Conservation (phyloP, 2,113 vertebrate species). For the Ancistrus triradiatus region DNA sequence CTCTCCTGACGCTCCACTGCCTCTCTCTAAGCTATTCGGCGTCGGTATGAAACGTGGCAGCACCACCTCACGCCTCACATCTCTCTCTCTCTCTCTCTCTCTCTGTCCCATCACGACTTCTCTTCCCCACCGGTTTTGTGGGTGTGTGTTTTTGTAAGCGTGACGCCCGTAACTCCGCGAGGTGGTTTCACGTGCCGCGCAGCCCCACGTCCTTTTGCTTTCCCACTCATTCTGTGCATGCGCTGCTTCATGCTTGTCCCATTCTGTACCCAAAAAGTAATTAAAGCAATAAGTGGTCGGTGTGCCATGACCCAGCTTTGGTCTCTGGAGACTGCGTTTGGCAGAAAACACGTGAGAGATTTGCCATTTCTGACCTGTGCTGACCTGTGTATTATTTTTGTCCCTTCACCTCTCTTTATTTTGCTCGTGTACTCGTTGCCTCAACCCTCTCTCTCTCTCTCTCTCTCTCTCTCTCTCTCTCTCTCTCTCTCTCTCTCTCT, state of each 20-base stretch:
- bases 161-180: conserved; percentile 55
- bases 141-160: conserved; percentile 47
- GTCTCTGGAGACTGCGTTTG: conserved; percentile 88
- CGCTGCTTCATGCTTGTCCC: conserved; percentile 62
- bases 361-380: conserved; percentile 89
- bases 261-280: too few relatives aligned
- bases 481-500: conserved; percentile 20
- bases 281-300: too few relatives aligned
- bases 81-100: conserved; percentile 28
- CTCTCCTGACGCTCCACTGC: conserved; percentile 67
- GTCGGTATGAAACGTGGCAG: conserved; percentile 86
- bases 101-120: conserved; percentile 41
- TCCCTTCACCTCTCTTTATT: conserved; percentile 66
- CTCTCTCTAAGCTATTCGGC: conserved; percentile 66
- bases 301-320: conserved; percentile 83
- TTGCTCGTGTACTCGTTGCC: conserved; percentile 54
- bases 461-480: conserved; percentile 1
- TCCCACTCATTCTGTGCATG: conserved; percentile 69
- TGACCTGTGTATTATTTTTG: conserved; percentile 69
- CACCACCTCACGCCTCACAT: conserved; percentile 33
- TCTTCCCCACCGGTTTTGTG: conserved; percentile 11
- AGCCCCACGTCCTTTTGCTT: conserved; percentile 63
- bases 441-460: conserved; percentile 21
- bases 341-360: conserved; percentile 73
- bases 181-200: conserved; percentile 67